phyloP scores from a whole-genome alignment of 1,140 invertebrate genomes.

The Heliconius melpomene region DNA sequence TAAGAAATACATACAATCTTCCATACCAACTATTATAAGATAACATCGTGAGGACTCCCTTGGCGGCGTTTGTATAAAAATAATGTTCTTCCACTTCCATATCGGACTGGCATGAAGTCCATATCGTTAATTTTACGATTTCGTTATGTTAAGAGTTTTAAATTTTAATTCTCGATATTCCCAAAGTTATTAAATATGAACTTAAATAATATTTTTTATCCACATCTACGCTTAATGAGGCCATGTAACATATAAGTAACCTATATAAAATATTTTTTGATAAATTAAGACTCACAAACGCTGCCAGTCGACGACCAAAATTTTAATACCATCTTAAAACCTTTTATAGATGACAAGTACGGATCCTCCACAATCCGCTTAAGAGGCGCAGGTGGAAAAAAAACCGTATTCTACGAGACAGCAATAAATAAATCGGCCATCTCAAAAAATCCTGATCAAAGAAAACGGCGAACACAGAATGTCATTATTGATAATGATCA shows the following conservation, averaged over 20 bases:
- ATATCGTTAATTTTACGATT: constrained; percentile 32
- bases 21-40: constrained; percentile 21
- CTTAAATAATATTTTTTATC: background rate
- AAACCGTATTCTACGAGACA: constrained; percentile 3
- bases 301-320: background rate
- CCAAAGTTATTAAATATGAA: too few species aligned
- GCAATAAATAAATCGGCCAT: constrained; percentile 19
- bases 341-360: constrained; percentile 13
- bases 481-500: constrained; percentile 12
- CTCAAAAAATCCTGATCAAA: constrained; percentile 21
- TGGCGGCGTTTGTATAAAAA: constrained; percentile 25
- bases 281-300: background rate
- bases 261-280: background rate
- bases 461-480: background rate
- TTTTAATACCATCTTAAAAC: constrained; percentile 19
- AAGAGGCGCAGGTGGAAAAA: constrained; percentile 11
- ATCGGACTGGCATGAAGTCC: constrained; percentile 25
- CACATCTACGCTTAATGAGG: background rate
- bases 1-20: background rate
- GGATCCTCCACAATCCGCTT: constrained; percentile 13
- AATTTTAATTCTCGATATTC: background rate
- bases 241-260: background rate
- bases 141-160: constrained; percentile 1
- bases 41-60: constrained; percentile 16
- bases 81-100: constrained; percentile 26